phyloP scores from a whole-genome alignment of 37 sponge, comb jelly and placozoan species.

The Dysidea cf. avara region DNA sequence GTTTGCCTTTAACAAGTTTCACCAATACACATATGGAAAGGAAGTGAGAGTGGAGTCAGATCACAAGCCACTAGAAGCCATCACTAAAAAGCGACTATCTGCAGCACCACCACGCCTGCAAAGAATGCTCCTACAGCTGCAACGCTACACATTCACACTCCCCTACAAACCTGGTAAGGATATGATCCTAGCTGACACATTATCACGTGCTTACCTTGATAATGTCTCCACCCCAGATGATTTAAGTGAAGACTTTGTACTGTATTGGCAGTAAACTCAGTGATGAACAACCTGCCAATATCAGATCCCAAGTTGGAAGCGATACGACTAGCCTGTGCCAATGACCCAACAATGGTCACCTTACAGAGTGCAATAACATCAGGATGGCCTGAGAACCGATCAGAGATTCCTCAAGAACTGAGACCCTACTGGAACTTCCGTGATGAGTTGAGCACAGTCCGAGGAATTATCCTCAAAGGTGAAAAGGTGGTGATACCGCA shows the following conservation, averaged over 20 bases:
- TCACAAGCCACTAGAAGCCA: no score
- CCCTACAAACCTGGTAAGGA: constrained; percentile 25
- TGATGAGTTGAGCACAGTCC: no score
- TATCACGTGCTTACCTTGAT: constrained; percentile 26
- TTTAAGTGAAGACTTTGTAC: no score
- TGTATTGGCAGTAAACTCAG: background rate
- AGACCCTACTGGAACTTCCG: no score
- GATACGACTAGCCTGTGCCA: no score
- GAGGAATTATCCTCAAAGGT: no score
- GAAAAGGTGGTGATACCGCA: no score
- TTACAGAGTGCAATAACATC: background rate
- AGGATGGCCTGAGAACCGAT: no score
- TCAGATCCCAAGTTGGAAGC: no score
- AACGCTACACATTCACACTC: constrained; percentile 39
- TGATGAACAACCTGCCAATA: no score
- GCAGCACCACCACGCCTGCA: constrained; percentile 43
- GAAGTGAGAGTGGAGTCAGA: constrained; percentile 32
- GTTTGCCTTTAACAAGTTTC: no score
- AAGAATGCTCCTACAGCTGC: constrained; percentile 37
- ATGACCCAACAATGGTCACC: background rate
- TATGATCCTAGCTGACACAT: constrained; percentile 49
- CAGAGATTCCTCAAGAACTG: no score
- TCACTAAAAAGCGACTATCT: constrained; percentile 36
- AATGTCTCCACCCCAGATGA: background rate
- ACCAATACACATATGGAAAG: constrained; percentile 31